Conservation (phyloP, 1,140 invertebrate genomes). For the Zelostemma sp. region DNA sequence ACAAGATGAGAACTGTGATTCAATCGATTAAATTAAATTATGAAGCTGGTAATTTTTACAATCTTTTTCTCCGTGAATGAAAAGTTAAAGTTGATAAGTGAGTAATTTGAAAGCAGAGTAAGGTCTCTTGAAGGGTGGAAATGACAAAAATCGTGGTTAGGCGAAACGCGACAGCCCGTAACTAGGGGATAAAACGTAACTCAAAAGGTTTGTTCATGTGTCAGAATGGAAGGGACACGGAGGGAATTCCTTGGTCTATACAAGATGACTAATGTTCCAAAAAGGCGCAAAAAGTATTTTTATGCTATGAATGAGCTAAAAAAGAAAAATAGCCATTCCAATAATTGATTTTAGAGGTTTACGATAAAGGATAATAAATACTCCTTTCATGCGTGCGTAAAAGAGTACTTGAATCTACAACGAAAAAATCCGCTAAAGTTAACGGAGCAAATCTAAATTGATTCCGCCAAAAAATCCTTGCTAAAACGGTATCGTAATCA, state of each 20-base stretch:
- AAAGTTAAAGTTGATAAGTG: conserved; percentile 28
- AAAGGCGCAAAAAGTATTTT: conserved; percentile 23
- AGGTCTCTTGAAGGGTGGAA: not conserved
- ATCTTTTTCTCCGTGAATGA: conserved; percentile 19
- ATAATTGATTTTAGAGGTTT: too few species aligned
- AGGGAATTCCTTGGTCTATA: conserved; percentile 36
- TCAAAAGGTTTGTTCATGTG: conserved; percentile 51
- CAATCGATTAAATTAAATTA: too few species aligned
- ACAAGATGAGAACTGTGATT: conserved; percentile 2
- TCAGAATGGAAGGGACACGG: conserved; percentile 41
- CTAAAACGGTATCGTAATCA: too few species aligned
- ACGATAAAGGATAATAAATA: too few species aligned
- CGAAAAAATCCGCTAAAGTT: too few species aligned
- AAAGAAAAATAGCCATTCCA: too few species aligned
- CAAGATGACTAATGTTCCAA: conserved; percentile 42
- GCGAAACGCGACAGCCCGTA: conserved; percentile 42
- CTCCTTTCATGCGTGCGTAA: too few species aligned
- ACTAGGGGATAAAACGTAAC: conserved; percentile 49
- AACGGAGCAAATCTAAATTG: too few species aligned
- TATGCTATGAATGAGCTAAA: conserved; percentile 15
- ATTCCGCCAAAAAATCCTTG: too few species aligned
- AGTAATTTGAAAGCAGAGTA: conserved; percentile 36
- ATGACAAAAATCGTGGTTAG: conserved; percentile 12
- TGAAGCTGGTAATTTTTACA: conserved; percentile 22
- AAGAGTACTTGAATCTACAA: too few species aligned